phyloP scores from a whole-genome alignment of 1,140 invertebrate species.

The Drosophila miranda region DNA sequence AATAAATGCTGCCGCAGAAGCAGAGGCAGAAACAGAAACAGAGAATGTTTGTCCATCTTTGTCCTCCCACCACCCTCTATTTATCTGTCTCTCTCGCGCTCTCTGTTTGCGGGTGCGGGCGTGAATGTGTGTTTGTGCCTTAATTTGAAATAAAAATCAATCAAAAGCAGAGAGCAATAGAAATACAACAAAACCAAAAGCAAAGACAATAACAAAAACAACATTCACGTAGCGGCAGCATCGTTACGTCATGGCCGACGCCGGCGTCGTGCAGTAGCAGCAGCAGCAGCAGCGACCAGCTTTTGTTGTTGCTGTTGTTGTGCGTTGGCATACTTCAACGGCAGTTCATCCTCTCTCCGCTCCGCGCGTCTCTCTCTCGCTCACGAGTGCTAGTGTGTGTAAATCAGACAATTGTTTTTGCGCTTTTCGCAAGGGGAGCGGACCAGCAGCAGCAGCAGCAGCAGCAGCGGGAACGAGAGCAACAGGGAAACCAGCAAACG shows the following conservation, averaged over 20 bases:
- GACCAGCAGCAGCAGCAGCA: too few relatives aligned
- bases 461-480: not conserved
- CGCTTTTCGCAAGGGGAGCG: constrained; percentile 18
- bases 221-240: not conserved
- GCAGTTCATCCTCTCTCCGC: too few relatives aligned
- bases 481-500: constrained; percentile 14
- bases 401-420: constrained; percentile 24
- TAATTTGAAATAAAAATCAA: constrained; percentile 26
- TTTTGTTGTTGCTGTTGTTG: constrained; percentile 37
- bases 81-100: too few relatives aligned
- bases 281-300: too few relatives aligned
- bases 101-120: too few relatives aligned
- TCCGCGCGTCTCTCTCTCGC: not conserved
- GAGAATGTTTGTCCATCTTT: not conserved
- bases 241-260: constrained; percentile 47
- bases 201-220: constrained; percentile 17
- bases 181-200: constrained; percentile 34
- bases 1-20: constrained; percentile 9
- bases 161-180: constrained; percentile 5
- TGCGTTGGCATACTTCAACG: constrained; percentile 39
- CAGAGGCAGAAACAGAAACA: not conserved
- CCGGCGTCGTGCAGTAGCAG: constrained; percentile 12
- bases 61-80: too few relatives aligned
- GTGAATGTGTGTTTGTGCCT: constrained; percentile 23
- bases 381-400: constrained; percentile 16